A percentile compares a stretch with the other conserved stretches of the same genome.
These are phyloP conservation scores for Gallinago solitaria DNA, from an alignment of 2,797 vertebrate genomes.

Conservation along the genomic window DNA sequence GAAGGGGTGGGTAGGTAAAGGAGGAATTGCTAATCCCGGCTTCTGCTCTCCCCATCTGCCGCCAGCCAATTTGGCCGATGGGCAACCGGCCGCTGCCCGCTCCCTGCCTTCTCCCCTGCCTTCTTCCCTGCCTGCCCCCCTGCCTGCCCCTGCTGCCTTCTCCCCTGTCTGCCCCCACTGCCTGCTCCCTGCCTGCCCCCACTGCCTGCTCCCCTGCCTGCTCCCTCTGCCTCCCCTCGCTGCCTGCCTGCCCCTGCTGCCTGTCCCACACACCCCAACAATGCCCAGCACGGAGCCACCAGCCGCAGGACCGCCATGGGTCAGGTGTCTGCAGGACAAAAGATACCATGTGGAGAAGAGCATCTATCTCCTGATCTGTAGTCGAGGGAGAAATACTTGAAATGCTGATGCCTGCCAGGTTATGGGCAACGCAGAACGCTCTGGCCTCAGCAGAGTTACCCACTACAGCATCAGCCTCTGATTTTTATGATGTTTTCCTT, in stretches of 20 bases:
- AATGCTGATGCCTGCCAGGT: background rate
- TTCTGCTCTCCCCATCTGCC: constrained; percentile 45
- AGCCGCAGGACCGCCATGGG: background rate
- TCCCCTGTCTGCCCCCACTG: background rate
- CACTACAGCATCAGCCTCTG: background rate
- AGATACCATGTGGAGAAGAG: background rate
- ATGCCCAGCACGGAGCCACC: background rate
- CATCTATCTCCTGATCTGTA: background rate
- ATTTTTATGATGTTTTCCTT: constrained; percentile 10
- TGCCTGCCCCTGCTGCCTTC: background rate
- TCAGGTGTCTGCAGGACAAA: constrained; percentile 8
- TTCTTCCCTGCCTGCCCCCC: too few species aligned
- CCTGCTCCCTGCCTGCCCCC: background rate
- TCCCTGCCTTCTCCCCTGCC: too few species aligned
- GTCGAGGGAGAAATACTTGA: background rate
- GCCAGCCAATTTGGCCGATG: background rate
- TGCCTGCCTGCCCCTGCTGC: background rate
- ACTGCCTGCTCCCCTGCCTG: background rate
- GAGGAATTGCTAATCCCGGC: background rate
- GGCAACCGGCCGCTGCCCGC: background rate
- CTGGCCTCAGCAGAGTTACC: background rate
- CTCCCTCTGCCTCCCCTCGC: background rate
- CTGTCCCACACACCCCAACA: background rate
- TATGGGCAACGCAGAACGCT: accelerated
- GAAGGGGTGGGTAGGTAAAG: background rate